These are phyloP conservation scores for Anser cygnoides DNA, from an alignment of 2,113 vertebrate species.

Conservation along the genomic window DNA sequence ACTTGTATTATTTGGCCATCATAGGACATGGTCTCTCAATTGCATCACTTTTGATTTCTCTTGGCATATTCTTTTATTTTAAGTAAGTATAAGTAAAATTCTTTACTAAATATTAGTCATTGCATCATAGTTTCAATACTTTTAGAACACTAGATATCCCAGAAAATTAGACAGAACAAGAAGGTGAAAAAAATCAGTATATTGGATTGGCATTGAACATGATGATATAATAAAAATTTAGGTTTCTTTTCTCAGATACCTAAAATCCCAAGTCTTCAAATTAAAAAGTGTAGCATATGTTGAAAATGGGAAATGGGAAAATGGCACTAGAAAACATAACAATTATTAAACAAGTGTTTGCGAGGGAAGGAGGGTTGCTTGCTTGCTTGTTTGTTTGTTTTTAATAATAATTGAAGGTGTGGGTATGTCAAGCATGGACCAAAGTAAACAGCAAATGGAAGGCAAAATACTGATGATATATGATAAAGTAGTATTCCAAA, in stretches of 20 bases:
- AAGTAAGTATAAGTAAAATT: constrained; percentile 85
- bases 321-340: not conserved
- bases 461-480: not conserved
- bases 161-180: not conserved
- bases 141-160: not conserved
- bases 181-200: not conserved
- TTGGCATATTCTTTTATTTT: constrained; percentile 97
- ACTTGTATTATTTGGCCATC: constrained; percentile 94
- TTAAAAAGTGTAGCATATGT: not conserved
- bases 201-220: not conserved
- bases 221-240: not conserved
- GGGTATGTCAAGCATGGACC: not conserved
- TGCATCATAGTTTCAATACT: not conserved
- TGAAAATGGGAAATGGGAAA: not conserved
- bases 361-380: not conserved
- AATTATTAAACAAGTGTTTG: not conserved
- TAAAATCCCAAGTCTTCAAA: not conserved
- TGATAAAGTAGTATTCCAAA: not conserved
- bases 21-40: constrained; percentile 95
- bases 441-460: not conserved
- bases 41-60: constrained; percentile 90
- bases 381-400: not conserved
- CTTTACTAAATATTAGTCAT: not conserved
- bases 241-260: not conserved
- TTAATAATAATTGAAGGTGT: not conserved